Base-by-base conservation (phyloP, 2,113 vertebrate species). In the Amia ocellicauda region DNA sequence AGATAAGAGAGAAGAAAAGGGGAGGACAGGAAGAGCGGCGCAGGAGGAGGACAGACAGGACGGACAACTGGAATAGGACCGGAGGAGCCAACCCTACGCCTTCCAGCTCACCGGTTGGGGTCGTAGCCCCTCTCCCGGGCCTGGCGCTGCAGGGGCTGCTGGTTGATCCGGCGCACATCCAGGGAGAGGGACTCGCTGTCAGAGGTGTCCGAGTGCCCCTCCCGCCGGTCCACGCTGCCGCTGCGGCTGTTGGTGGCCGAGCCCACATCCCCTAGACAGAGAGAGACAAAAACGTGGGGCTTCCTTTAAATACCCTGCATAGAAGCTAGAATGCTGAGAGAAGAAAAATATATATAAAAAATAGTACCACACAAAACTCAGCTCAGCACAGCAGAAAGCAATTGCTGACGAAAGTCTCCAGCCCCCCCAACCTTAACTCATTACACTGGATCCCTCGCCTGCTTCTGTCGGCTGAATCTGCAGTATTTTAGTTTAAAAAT, bases 171-270 rank as follows among this genome's bases (percentile, higher is more conserved):
- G 60, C 83, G 88, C 47, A 94, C 70, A n/a, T 94, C 92, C 13
- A 83, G 74, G 66, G 85, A 79, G 61, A 93, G 86, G 43, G 90
- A 91, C 71, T 95, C 92, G 3, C 93, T 92, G 71, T 95, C 93
- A 2, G 94, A 94, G 0, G 93, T 94, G 74, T 95, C 93, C 0
- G 92, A 94, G 71, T 93, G 90, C 22, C 91, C 85, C 50, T 93
- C 90, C 62, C 80, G 76, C 60, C 93, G 80, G 70, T 96, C 94
- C 62, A 90, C 77, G 52, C 94, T 94, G 57, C 89, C 91, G 81
- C 93, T 93, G 67, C 92, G 90, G 76, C 93, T 96, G 78, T 90
- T 93, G 2, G 91, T 90, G 47, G 91, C 90, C 22, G 93, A 93
- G 47, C 91, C 88, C 3, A 90, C 75, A 29, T 93, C 91, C 76